phyloP scores from a whole-genome alignment of 2,888 invertebrate genomes.

The Camptogramma bilineatum region DNA sequence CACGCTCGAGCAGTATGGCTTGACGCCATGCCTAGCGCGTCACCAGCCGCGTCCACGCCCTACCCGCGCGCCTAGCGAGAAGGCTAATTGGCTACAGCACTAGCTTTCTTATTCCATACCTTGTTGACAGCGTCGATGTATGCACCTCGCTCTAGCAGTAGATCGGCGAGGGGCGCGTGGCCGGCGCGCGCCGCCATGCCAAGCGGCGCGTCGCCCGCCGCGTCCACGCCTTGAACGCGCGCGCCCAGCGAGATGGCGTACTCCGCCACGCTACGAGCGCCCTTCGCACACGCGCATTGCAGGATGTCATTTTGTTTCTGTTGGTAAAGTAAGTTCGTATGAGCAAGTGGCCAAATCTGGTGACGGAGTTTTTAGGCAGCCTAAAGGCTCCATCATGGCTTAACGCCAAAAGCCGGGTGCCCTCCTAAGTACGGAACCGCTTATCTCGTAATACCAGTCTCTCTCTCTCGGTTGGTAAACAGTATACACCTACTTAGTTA shows the following conservation, averaged over 20 bases:
- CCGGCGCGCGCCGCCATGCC: slow-evolving; percentile 92
- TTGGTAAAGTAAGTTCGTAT: slow-evolving; percentile 11
- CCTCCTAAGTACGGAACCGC: too few species aligned
- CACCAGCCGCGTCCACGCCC: not conserved
- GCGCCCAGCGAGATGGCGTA: slow-evolving; percentile 87
- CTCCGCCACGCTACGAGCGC: slow-evolving; percentile 80
- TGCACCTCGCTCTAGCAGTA: slow-evolving; percentile 89
- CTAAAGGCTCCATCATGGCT: not conserved
- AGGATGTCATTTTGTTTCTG: slow-evolving; percentile 90
- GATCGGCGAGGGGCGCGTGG: slow-evolving; percentile 87
- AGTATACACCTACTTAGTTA: too few species aligned
- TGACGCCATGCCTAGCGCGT: not conserved
- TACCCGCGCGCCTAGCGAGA: too few species aligned
- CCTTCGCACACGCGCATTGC: slow-evolving; percentile 91
- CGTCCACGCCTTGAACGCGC: slow-evolving; percentile 87
- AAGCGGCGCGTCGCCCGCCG: slow-evolving; percentile 90
- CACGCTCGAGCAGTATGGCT: too few species aligned
- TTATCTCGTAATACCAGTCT: too few species aligned
- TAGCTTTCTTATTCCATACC: slow-evolving; percentile 85
- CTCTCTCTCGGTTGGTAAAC: too few species aligned
- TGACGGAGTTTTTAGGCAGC: too few species aligned
- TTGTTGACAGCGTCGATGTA: slow-evolving; percentile 89
- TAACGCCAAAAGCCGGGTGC: not conserved
- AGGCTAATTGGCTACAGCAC: too few species aligned
- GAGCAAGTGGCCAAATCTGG: too few species aligned